A percentile compares a stretch with the other conserved stretches of the same genome.
Conservation (phyloP, 2,113 vertebrate species). For the Silurus asotus region DNA sequence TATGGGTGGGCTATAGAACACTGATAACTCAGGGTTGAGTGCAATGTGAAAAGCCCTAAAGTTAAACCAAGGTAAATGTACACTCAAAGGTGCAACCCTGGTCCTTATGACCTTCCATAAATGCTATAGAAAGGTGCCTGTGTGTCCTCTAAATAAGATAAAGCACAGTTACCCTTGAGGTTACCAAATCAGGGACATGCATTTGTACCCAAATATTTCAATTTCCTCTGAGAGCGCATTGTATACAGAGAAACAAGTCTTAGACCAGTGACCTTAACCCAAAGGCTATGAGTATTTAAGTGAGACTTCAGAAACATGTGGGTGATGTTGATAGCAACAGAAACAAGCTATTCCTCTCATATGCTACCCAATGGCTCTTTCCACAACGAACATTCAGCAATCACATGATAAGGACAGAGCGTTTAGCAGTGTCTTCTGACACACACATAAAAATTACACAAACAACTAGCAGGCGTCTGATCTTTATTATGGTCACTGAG, state of each 20-base stretch:
- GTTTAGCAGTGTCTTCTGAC: background rate
- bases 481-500: background rate
- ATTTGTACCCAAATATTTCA: background rate
- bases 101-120: background rate
- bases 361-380: conserved; percentile 55
- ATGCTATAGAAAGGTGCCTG: background rate
- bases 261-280: background rate
- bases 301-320: conserved; percentile 53
- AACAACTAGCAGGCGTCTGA: background rate
- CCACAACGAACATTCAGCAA: conserved; percentile 49
- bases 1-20: too few species aligned
- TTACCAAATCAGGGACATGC: background rate
- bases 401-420: conserved; percentile 64
- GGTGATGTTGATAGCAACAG: conserved; percentile 45
- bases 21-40: too few species aligned
- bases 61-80: background rate
- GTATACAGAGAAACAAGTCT: background rate
- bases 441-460: background rate
- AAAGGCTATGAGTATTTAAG: conserved; percentile 9
- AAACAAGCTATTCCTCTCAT: conserved; percentile 49
- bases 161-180: background rate
- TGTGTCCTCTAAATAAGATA: background rate
- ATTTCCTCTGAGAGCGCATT: background rate
- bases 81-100: background rate
- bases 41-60: too few species aligned